Conservation (phyloP, 2,113 vertebrate genomes). For the Sphaerodactylus townsendi region DNA sequence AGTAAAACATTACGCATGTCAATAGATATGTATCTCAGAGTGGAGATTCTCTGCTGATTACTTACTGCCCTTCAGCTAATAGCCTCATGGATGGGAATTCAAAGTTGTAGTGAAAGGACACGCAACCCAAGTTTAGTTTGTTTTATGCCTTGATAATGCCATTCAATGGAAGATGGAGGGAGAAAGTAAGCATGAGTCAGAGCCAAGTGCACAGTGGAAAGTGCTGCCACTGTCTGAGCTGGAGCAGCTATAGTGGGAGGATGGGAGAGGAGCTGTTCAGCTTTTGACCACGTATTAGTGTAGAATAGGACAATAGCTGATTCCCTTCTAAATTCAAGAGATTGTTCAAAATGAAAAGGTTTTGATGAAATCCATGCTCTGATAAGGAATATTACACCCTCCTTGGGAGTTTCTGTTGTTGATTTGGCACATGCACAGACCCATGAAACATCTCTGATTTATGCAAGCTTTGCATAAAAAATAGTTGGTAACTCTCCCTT, state of each 20-base stretch:
- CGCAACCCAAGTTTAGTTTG: no score
- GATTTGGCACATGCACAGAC: neutral
- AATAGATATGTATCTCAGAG: no score
- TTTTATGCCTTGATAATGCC: no score
- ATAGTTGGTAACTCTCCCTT: slow-evolving; percentile 32
- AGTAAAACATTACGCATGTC: no score
- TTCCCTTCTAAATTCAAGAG: neutral
- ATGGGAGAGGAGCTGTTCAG: neutral
- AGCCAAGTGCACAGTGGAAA: no score
- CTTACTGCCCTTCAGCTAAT: no score
- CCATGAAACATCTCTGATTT: neutral
- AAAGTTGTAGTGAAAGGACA: no score
- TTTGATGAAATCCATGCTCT: neutral
- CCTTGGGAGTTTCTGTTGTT: neutral
- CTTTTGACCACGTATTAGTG: neutral
- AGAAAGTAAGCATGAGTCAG: no score
- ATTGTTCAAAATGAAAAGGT: neutral
- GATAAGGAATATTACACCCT: neutral
- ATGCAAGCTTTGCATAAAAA: neutral
- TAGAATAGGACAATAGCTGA: neutral
- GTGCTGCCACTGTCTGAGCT: neutral
- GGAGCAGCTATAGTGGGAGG: neutral
- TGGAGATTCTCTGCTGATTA: no score
- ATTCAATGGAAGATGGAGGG: no score
- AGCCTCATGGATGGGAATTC: no score